Conservation (phyloP, 2,888 invertebrate genomes). For the Acanthopleura granulata region DNA sequence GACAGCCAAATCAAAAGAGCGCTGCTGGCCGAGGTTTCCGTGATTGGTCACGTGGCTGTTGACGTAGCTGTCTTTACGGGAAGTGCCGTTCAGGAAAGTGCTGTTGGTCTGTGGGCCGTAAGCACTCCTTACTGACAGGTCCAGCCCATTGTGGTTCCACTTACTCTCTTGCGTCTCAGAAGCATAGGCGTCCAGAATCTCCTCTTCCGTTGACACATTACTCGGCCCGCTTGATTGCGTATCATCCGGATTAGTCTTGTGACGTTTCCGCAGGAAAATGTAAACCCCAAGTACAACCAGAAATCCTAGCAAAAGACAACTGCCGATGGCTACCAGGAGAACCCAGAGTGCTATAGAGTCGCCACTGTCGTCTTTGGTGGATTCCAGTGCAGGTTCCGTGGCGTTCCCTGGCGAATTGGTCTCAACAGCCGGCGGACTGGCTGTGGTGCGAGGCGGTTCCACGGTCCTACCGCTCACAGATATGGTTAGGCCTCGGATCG, state of each 20-base stretch:
- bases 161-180: background rate
- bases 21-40: background rate
- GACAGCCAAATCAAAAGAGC: background rate
- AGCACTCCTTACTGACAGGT: background rate
- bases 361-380: background rate
- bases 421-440: background rate
- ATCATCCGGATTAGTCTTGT: conserved; percentile 1
- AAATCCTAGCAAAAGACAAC: conserved; percentile 1
- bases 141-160: background rate
- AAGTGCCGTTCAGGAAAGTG: background rate
- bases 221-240: conserved; percentile 14
- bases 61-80: background rate
- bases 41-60: background rate
- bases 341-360: conserved; percentile 10
- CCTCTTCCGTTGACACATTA: conserved; percentile 18
- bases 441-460: background rate
- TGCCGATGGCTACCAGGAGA: conserved; percentile 1
- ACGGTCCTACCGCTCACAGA: background rate
- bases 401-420: background rate
- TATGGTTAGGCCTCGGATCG: conserved; percentile 2
- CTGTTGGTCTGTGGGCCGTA: background rate
- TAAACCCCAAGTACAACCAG: background rate
- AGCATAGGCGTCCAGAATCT: conserved; percentile 16
- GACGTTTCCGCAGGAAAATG: background rate
- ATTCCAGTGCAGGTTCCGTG: background rate